Conservation (phyloP, 2,113 vertebrate species). For the Cyprinodon tularosa region DNA sequence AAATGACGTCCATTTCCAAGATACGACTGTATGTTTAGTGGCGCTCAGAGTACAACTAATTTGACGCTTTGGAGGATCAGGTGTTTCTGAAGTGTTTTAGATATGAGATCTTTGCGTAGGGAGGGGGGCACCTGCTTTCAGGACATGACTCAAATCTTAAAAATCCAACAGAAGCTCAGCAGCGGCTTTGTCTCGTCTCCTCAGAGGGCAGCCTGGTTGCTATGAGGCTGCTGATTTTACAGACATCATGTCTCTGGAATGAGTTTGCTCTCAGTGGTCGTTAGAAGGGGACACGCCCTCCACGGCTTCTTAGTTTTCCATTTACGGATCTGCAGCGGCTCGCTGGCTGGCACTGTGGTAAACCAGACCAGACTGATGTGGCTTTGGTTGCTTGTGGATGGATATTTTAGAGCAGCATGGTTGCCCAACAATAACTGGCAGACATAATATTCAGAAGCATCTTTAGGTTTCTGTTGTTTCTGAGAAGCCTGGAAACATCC, state of each 20-base stretch:
- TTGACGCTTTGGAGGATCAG: background rate
- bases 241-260: conserved; percentile 40
- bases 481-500: conserved; percentile 25
- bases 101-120: background rate
- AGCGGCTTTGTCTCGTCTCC: conserved; percentile 4
- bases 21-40: background rate
- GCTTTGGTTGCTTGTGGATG: conserved; percentile 13
- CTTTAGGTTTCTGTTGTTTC: conserved; percentile 20
- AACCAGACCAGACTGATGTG: conserved; percentile 42
- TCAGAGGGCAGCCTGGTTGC: conserved; percentile 26
- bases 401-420: conserved; percentile 36
- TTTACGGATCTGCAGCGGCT: conserved; percentile 43
- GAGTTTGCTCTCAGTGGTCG: conserved; percentile 60
- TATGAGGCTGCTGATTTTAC: conserved; percentile 38
- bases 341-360: conserved; percentile 19
- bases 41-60: background rate
- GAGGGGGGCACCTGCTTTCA: conserved; percentile 32
- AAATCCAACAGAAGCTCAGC: background rate
- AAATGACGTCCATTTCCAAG: background rate
- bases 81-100: background rate
- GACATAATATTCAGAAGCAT: conserved; percentile 35
- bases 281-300: conserved; percentile 51
- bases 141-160: background rate
- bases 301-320: conserved; percentile 46
- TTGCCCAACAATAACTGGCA: conserved; percentile 32